Percentiles rank a stretch among this genome's conserved stretches.
Conservation (phyloP, 2,888 invertebrate species). For the Oligia fasciuncula region DNA sequence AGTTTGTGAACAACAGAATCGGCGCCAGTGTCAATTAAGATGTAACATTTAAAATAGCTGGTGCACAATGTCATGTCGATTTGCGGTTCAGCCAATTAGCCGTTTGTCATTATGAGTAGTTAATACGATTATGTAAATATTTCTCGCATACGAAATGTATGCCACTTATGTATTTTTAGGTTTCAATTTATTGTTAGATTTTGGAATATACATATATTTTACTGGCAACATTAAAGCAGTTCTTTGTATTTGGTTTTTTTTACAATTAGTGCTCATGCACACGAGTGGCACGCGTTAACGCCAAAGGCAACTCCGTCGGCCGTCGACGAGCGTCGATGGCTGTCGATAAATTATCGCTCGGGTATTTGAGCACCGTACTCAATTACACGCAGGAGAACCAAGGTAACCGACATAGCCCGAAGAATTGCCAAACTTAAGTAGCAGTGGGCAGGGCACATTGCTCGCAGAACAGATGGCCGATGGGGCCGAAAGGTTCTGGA, state of each 20-base stretch:
- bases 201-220: neutral
- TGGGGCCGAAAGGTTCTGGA: no score
- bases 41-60: neutral
- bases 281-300: no score
- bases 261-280: no score
- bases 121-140: neutral
- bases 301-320: no score
- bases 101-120: neutral
- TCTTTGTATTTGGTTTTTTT: neutral
- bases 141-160: neutral
- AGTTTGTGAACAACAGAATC: no score
- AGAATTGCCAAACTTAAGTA: no score
- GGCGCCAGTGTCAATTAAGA: neutral
- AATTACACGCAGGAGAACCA: neutral
- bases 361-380: no score
- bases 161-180: neutral
- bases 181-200: neutral
- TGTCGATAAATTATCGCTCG: neutral
- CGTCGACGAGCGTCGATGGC: neutral
- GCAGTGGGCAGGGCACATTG: no score
- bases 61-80: neutral
- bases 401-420: no score
- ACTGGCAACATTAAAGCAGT: neutral
- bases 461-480: no score
- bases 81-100: neutral